Percentiles rank a stretch among this genome's conserved stretches.
Evolutionary conservation across 2,113 vertebrate genomes (phyloP).

Genomic region (Merops nubicus): DNA sequence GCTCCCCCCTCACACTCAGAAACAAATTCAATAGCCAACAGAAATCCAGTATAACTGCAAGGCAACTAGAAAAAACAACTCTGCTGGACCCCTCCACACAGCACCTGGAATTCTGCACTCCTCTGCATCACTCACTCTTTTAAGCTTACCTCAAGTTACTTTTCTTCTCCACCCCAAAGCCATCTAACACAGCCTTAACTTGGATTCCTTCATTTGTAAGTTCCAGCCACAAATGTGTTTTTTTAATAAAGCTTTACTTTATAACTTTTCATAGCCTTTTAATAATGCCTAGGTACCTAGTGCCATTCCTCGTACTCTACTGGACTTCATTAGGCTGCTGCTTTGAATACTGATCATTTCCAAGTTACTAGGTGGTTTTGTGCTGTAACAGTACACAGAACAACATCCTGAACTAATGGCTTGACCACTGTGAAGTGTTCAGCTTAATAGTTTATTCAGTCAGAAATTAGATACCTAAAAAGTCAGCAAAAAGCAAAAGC

Average conservation of each 20-base stretch:
- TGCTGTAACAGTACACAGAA: background rate
- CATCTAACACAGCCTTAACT: background rate
- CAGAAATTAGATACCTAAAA: background rate
- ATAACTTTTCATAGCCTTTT: background rate
- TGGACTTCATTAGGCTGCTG: background rate
- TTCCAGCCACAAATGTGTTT: background rate
- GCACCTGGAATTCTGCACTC: background rate
- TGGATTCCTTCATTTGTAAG: background rate
- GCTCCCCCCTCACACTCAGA: background rate
- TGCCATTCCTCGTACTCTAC: background rate
- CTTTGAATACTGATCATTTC: background rate
- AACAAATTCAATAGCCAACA: background rate
- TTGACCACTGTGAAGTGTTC: background rate
- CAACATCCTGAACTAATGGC: background rate
- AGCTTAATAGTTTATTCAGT: background rate
- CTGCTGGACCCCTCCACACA: background rate
- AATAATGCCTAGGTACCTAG: background rate
- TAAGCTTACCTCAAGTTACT: background rate
- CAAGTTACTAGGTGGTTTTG: background rate
- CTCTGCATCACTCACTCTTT: rapidly evolving
- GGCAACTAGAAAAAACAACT: background rate
- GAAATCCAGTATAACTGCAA: background rate
- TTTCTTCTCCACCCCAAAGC: rapidly evolving
- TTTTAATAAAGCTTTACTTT: background rate
- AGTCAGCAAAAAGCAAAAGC: background rate